These are phyloP conservation scores for Cryptophagus acutangulus DNA, from an alignment of 2,888 invertebrate species.

Conservation along the genomic window DNA sequence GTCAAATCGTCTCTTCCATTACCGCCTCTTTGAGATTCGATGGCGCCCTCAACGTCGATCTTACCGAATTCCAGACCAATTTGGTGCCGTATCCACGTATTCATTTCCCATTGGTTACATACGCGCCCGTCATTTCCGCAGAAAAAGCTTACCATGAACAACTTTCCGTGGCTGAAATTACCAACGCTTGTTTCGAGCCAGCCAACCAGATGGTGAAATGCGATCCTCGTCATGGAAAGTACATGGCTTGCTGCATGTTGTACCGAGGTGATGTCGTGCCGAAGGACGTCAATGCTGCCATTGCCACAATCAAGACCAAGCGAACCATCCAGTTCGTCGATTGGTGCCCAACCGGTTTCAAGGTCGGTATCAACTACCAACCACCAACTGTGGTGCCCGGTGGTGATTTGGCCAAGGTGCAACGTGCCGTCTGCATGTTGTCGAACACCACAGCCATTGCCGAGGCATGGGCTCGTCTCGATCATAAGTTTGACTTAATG, in stretches of 20 bases:
- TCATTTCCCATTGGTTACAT: constrained; percentile 90
- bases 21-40: constrained; percentile 91
- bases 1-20: constrained; percentile 90
- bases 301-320: constrained; percentile 93
- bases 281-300: constrained; percentile 93
- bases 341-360: constrained; percentile 82
- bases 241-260: constrained; percentile 95
- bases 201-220: constrained; percentile 95
- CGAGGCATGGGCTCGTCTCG: constrained; percentile 93
- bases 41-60: constrained; percentile 88
- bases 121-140: constrained; percentile 88
- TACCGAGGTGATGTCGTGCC: constrained; percentile 72
- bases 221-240: constrained; percentile 87
- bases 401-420: constrained; percentile 90
- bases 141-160: constrained; percentile 95
- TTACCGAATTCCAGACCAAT: constrained; percentile 93
- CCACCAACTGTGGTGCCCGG: constrained; percentile 93
- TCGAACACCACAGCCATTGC: constrained; percentile 95
- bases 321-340: constrained; percentile 90
- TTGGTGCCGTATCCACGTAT: constrained; percentile 95
- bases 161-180: constrained; percentile 86
- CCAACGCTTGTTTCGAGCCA: constrained; percentile 93
- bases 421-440: constrained; percentile 97
- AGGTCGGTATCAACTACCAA: constrained; percentile 89
- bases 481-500: constrained; percentile 96